Base-by-base conservation (phyloP, 2,113 vertebrate species). In the Parotia lawesii region DNA sequence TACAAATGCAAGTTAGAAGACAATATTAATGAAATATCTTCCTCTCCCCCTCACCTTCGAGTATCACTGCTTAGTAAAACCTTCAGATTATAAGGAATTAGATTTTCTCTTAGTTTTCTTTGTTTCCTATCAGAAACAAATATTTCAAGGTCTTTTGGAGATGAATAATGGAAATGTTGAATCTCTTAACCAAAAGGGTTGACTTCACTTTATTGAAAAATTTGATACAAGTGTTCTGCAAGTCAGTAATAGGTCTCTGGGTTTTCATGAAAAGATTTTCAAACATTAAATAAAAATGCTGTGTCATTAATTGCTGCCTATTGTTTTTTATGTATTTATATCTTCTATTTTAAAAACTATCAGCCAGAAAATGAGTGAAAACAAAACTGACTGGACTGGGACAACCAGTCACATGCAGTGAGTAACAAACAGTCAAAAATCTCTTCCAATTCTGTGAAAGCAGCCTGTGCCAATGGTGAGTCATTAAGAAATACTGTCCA, bases 11-110 rank as follows among this genome's bases (percentile, higher is more conserved):
- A 33, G 21, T 72, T 64, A 64, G 37, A 76, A 53, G 25, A 22
- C 1, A 67, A 33, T 53, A 35, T 75, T 33, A 37, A 9, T 64
- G 20, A 14, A 47, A 31, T 45, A n/a, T 61, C 33, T 86, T 72
- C n/a, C 38, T 33, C 15, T n/a, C 5, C 8, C 3, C 12, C 3
- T 24, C 2, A 1, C 4, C n/a, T 51, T n/a, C 5, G 12, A 42
- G 5, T 47, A 72, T 80, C 37, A 29, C 21, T 37, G 12, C 45
- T 65, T 61, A 75, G 9, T 84, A 37, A 40, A 28, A 23, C 17
- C 23, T 85, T 74, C 51, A 77, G 11, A 29, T 61, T 47, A 70
- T 23, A 84, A 73, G 15, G 23, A 60, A 69, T 61, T 56, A 18
- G 6, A 45, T 74, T 82, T 85, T 57, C 22, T 10, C 8, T 47